phyloP scores from a whole-genome alignment of 2,797 vertebrate genomes.

The Danio jaintianensis region DNA sequence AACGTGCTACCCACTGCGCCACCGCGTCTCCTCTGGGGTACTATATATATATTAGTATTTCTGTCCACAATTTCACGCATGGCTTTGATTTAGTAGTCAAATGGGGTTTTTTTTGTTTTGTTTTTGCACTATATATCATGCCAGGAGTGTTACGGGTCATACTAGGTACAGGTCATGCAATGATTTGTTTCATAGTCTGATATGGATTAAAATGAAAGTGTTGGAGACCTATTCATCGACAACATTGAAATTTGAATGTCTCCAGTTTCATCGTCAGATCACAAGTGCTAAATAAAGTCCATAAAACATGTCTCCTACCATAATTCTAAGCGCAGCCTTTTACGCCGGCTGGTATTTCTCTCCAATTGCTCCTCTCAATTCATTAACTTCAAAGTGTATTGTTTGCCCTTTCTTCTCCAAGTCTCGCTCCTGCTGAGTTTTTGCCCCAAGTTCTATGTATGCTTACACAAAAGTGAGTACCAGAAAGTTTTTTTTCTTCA shows the following conservation, averaged over 20 bases:
- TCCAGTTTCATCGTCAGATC: slow-evolving; percentile 25
- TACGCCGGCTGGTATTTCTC: slow-evolving; percentile 63
- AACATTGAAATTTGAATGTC: slow-evolving; percentile 27
- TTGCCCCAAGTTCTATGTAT: slow-evolving; percentile 68
- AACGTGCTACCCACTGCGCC: too few species aligned
- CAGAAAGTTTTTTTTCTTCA: slow-evolving; percentile 61
- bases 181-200: too few species aligned
- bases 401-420: slow-evolving; percentile 60
- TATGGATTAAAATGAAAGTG: too few species aligned
- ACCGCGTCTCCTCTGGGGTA: too few species aligned
- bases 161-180: too few species aligned
- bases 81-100: too few species aligned
- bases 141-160: too few species aligned
- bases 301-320: slow-evolving; percentile 42
- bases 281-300: slow-evolving; percentile 29
- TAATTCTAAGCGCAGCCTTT: slow-evolving; percentile 60
- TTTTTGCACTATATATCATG: too few species aligned
- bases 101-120: too few species aligned
- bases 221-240: background rate
- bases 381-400: slow-evolving; percentile 73
- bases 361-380: slow-evolving; percentile 62
- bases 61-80: too few species aligned
- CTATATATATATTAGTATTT: too few species aligned
- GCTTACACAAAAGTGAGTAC: slow-evolving; percentile 68
- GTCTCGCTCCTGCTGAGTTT: slow-evolving; percentile 56